phyloP scores from a whole-genome alignment of 2,888 invertebrate genomes.

The Cephalotes varians region DNA sequence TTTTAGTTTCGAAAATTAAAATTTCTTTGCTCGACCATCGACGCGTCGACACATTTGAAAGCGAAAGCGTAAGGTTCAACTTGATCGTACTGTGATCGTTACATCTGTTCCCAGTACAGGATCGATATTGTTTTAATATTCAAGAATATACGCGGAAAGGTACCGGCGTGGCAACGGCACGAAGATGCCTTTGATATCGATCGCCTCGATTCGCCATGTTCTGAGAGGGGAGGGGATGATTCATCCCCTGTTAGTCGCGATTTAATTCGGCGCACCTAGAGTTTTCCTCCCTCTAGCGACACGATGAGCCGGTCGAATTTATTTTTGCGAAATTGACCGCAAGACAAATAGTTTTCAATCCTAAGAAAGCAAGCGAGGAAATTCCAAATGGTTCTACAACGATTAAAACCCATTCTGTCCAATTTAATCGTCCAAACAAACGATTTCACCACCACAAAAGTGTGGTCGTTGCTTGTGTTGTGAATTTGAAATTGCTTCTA shows the following conservation, averaged over 20 bases:
- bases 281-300: neutral
- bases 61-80: neutral
- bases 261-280: conserved; percentile 57
- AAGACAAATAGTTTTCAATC: neutral
- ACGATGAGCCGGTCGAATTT: neutral
- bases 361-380: neutral
- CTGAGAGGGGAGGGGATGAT: conserved; percentile 71
- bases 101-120: conserved; percentile 15
- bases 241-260: conserved; percentile 72
- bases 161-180: neutral
- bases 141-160: conserved; percentile 19
- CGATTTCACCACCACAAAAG: conserved; percentile 5
- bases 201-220: conserved; percentile 70
- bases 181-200: conserved; percentile 71
- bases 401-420: neutral
- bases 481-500: neutral
- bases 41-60: neutral
- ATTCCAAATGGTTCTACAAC: neutral
- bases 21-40: neutral
- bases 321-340: neutral
- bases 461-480: neutral
- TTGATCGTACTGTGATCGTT: conserved; percentile 15
- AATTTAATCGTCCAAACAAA: conserved; percentile 53
- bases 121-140: conserved; percentile 40
- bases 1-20: neutral